phyloP scores from a whole-genome alignment of 1,140 invertebrate species.

The Cotesia glomerata region DNA sequence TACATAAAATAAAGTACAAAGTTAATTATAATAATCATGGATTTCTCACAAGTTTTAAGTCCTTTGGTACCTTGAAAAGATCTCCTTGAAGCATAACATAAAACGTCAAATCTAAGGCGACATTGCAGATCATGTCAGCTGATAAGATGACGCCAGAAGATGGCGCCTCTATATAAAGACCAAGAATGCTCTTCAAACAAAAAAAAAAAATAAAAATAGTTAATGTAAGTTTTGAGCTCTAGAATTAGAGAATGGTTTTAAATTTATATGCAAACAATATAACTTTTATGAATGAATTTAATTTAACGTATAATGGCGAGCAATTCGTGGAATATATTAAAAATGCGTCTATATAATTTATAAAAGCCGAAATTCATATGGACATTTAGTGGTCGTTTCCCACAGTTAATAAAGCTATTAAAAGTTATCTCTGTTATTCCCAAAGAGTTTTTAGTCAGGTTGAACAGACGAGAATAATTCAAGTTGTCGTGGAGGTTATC shows the following conservation, averaged over 20 bases:
- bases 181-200: neutral
- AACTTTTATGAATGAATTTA: too few species aligned
- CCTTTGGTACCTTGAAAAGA: neutral
- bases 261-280: too few species aligned
- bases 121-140: neutral
- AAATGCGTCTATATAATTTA: neutral
- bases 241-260: neutral
- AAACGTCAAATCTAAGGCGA: neutral
- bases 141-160: neutral
- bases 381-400: slow-evolving; percentile 42
- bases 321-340: neutral
- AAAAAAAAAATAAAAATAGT: neutral
- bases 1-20: too few species aligned
- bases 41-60: too few species aligned
- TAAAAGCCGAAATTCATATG: neutral
- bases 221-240: neutral
- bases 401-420: slow-evolving; percentile 63
- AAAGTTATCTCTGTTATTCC: slow-evolving; percentile 45
- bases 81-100: neutral
- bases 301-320: too few species aligned
- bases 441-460: slow-evolving; percentile 48
- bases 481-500: slow-evolving; percentile 51
- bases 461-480: slow-evolving; percentile 53
- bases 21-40: too few species aligned
- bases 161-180: neutral